Evolutionary conservation across 2,797 vertebrate genomes (phyloP).

Genomic region (Clamator glandarius): DNA sequence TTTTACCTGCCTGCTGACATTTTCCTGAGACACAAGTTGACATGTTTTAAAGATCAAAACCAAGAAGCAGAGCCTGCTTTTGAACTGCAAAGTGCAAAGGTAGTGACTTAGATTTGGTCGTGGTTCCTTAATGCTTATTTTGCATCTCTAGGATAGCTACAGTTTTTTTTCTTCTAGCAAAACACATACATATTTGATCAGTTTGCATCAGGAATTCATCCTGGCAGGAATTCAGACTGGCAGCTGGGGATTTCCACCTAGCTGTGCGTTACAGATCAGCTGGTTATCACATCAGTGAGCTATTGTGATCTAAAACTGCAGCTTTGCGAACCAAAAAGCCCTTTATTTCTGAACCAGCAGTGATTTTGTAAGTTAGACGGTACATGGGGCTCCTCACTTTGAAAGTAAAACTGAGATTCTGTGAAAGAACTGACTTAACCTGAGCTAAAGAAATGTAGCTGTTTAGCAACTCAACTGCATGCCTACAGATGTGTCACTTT

Average conservation of each 20-base stretch:
- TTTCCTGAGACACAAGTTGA: neutral
- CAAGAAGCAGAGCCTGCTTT: neutral
- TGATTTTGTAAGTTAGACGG: neutral
- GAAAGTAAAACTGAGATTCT: neutral
- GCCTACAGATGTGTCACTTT: neutral
- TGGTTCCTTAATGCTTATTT: neutral
- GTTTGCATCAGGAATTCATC: neutral
- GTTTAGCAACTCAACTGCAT: neutral
- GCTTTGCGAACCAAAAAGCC: neutral
- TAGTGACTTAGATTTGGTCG: no score
- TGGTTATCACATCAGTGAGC: neutral
- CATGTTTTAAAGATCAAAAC: neutral
- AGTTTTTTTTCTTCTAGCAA: neutral
- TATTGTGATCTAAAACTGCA: neutral
- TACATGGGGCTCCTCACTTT: neutral
- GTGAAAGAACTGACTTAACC: neutral
- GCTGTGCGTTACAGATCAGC: neutral
- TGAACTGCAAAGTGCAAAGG: neutral
- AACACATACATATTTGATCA: neutral
- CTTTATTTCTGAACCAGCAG: neutral
- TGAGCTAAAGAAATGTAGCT: neutral
- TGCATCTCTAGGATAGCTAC: neutral
- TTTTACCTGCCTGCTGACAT: neutral
- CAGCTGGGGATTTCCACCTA: neutral
- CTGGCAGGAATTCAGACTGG: neutral